phyloP scores from a whole-genome alignment of 2,113 vertebrate genomes.

The Pelobates fuscus region DNA sequence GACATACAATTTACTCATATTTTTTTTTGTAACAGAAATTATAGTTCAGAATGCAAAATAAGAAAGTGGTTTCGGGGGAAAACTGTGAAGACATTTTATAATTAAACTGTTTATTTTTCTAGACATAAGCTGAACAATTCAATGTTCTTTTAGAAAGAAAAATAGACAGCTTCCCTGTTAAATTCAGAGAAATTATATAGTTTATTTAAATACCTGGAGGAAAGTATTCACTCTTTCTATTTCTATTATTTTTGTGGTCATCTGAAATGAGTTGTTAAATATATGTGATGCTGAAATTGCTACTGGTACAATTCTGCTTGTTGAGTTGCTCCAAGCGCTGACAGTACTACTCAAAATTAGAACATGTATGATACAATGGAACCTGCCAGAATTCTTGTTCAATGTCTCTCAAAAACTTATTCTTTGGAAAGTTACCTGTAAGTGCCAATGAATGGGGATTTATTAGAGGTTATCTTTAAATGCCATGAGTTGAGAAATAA shows the following conservation, averaged over 20 bases:
- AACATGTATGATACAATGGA: conserved; percentile 64
- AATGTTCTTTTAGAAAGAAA: neutral
- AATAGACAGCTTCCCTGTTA: neutral
- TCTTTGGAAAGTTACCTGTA: conserved; percentile 31
- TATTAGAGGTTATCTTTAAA: conserved; percentile 8
- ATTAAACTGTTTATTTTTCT: conserved; percentile 52
- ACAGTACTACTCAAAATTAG: conserved; percentile 66
- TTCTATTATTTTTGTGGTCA: conserved; percentile 63
- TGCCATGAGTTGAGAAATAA: neutral
- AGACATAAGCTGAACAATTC: neutral
- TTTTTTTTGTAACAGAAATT: too few relatives aligned
- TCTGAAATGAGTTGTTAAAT: conserved; percentile 62
- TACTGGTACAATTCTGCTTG: conserved; percentile 55
- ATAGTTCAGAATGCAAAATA: neutral
- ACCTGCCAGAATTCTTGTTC: conserved; percentile 62
- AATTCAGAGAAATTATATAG: neutral
- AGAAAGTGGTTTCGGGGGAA: neutral
- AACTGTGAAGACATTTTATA: neutral
- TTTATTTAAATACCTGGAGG: conserved; percentile 16
- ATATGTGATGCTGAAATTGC: conserved; percentile 54
- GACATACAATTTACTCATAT: too few relatives aligned
- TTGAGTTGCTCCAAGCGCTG: conserved; percentile 71
- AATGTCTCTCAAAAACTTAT: conserved; percentile 57
- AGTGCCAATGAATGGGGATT: neutral
- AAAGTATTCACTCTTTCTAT: conserved; percentile 3